phyloP scores from a whole-genome alignment of 2,888 invertebrate genomes.

The Ophioninae sp. region DNA sequence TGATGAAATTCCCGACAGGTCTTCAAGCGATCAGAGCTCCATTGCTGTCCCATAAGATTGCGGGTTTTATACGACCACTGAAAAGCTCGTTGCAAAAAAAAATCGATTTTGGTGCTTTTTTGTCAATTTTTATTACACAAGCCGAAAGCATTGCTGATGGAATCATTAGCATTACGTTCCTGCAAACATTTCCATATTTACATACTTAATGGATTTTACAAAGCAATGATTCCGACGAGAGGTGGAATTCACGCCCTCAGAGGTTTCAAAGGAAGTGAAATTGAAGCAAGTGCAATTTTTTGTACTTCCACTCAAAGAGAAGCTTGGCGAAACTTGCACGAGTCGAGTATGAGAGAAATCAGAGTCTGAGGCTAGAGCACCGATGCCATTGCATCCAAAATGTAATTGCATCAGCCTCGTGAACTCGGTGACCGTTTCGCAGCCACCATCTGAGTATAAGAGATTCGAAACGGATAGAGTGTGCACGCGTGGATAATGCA shows the following conservation, averaged over 20 bases:
- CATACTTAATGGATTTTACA: constrained; percentile 21
- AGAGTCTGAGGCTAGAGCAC: constrained; percentile 14
- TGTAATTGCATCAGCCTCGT: constrained; percentile 47
- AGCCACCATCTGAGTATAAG: constrained; percentile 44
- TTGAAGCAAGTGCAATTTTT: constrained; percentile 14
- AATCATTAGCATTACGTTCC: neutral
- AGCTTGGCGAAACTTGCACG: constrained; percentile 6
- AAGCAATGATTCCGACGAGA: constrained; percentile 28
- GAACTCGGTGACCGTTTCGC: constrained; percentile 10
- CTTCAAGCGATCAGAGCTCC: neutral
- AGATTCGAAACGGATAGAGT: constrained; percentile 7
- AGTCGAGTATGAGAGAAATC: neutral
- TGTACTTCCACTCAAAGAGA: constrained; percentile 1
- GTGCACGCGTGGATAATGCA: constrained; percentile 14
- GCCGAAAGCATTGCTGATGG: neutral
- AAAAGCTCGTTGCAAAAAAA: neutral
- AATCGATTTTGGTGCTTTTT: neutral
- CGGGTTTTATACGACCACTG: neutral
- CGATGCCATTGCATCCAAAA: constrained; percentile 39
- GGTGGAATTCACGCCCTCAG: neutral
- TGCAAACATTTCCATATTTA: constrained; percentile 13
- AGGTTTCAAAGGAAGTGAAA: neutral
- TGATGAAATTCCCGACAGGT: constrained; percentile 4
- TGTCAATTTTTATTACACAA: neutral
- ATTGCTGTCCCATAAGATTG: neutral